Conservation (phyloP, 2,888 invertebrate species). For the Papilio demoleus region DNA sequence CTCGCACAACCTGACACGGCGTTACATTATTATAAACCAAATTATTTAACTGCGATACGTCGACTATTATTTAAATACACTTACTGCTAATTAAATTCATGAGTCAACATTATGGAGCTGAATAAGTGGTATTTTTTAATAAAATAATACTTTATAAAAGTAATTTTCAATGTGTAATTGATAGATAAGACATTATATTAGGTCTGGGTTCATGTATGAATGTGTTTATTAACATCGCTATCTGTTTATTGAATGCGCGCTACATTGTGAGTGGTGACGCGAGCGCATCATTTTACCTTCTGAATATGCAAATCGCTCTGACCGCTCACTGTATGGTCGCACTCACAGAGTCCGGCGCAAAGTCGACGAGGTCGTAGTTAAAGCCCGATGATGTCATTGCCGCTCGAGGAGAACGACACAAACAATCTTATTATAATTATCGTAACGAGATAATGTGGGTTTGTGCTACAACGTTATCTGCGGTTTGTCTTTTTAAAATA, state of each 20-base stretch:
- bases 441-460: conserved; percentile 14
- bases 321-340: too few species aligned
- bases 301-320: background rate
- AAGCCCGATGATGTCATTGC: conserved; percentile 13
- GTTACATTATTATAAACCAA: background rate
- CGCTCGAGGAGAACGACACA: conserved; percentile 16
- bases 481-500: background rate
- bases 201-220: background rate
- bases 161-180: background rate
- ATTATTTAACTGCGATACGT: background rate
- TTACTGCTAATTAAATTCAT: background rate
- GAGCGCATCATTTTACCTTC: conserved; percentile 9
- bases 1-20: background rate
- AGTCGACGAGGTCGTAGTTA: conserved; percentile 10
- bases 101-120: background rate
- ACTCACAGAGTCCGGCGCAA: background rate
- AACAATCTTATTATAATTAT: conserved; percentile 17
- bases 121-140: background rate
- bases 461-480: background rate
- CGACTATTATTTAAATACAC: background rate
- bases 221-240: background rate
- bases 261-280: background rate
- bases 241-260: background rate
- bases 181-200: background rate
- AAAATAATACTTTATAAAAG: background rate